Conservation (phyloP, 1,140 invertebrate genomes). For the Batillaria attramentaria region DNA sequence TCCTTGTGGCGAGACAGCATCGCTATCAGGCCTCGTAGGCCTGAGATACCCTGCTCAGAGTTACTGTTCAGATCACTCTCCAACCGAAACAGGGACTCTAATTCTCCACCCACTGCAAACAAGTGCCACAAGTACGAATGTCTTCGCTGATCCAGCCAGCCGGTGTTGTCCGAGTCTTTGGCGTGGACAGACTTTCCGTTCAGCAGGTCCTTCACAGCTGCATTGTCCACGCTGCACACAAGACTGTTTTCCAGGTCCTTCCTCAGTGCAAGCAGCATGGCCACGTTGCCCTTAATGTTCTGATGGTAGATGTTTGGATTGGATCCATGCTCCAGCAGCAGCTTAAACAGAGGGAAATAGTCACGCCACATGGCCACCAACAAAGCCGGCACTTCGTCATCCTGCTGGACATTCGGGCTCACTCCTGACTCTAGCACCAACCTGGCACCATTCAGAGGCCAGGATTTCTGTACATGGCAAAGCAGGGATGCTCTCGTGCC, state of each 20-base stretch:
- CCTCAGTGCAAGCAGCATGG: slow-evolving; percentile 50
- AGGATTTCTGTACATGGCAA: slow-evolving; percentile 45
- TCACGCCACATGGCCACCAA: slow-evolving; percentile 48
- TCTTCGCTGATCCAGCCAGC: slow-evolving; percentile 26
- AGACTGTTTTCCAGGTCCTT: slow-evolving; percentile 44
- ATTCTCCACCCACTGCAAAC: slow-evolving; percentile 45
- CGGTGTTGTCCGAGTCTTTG: neutral
- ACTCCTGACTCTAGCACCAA: slow-evolving; percentile 47
- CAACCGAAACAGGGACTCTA: slow-evolving; percentile 41
- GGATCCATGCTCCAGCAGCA: slow-evolving; percentile 54
- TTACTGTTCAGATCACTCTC: slow-evolving; percentile 21
- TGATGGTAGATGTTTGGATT: slow-evolving; percentile 56
- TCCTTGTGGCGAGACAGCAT: slow-evolving; percentile 23
- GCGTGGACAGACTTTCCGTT: slow-evolving; percentile 30
- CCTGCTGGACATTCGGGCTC: slow-evolving; percentile 27
- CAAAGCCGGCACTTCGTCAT: slow-evolving; percentile 55
- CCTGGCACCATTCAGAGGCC: slow-evolving; percentile 41
- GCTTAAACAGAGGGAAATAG: slow-evolving; percentile 45
- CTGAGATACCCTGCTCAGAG: neutral
- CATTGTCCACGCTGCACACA: slow-evolving; percentile 24
- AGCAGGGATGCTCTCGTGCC: slow-evolving; percentile 45
- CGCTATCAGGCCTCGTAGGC: neutral
- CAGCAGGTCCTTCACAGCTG: no score
- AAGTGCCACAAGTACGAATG: slow-evolving; percentile 45
- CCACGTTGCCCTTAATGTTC: slow-evolving; percentile 50